Base-by-base conservation (phyloP, 2,797 vertebrate genomes). In the Xiphorhynchus erythropygius region DNA sequence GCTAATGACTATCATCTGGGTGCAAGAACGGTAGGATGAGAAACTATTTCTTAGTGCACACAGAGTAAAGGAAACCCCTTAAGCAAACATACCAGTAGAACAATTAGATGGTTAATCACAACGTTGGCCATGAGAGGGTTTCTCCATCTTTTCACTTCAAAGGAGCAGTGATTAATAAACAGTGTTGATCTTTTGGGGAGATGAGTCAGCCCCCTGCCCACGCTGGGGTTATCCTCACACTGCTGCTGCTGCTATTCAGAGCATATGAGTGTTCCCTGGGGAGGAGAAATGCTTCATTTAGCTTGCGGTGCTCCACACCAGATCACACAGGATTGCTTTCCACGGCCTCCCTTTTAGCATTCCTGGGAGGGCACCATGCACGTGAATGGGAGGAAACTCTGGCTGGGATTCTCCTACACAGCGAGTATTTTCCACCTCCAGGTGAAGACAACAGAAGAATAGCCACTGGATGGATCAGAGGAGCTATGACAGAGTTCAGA, bases 81-180 rank as follows among this genome's bases (percentile, higher is more conserved):
- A 87, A 97, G 97, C 94, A 94, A 96, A 84, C 94, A 96, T 95
- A 94, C 94, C 96, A 97, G 82, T 52, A 94, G 89, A 96, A 97
- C 96, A 97, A 96, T 97, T 96, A 94, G 89, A 84, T 92, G 94
- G 92, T 95, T 97, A 96, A 96, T 97, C 79, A 94, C 89, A 95
- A 87, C 28, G 0, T 55, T 90, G 77, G 75, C 94, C 85, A 91
- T 30, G 14, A 93, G 93, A 95, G 81, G 93, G 92, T 97, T 95
- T 95, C 96, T 96, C 65, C 77, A 91, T 94, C 96, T 95, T 86
- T 84, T 89, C 81, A 91, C 90, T 96, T 97, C 96, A 97, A 97
- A 97, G 86, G 70, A 94, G 80, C 93, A 95, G 68, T 86, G 87
- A 95, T 97, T 94, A 96, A 96, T 89, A 95, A 96, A 96, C 85